Base-by-base conservation (phyloP, 2,888 invertebrate species). In the Ophion ventricosus region DNA sequence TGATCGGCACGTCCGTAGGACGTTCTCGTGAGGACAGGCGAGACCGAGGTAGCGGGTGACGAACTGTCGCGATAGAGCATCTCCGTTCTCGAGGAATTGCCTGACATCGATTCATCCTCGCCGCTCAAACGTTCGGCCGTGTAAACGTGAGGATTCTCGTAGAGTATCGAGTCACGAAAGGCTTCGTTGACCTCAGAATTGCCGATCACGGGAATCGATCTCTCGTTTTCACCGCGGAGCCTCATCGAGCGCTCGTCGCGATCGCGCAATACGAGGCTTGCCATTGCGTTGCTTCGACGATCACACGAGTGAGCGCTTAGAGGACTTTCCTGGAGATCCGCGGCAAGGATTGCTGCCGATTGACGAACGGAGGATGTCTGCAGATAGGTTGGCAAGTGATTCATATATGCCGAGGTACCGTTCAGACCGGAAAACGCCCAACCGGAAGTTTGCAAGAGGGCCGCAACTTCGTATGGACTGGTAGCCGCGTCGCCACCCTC, bases 351-450 rank as follows among this genome's bases (percentile, higher is more conserved):
- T 0, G 72, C 69, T 5, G 81, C 74, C 23, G 85, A 67, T 80
- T 85, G 72, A 76, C 56, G 82, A 63, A 54, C 83, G 59, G 74
- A 84, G 69, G 85, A 80, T 3, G 84, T 88, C 54, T 90, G 89
- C 5, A 89, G 88, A 74, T 91, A 90, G 5, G 87, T 81, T n/a
- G 90, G 89, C 61, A 91, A 83, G 61, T 90, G 91, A 2, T 89
- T 89, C 49, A 91, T 89, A 87, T 91, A 91, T 3, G 91, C 89
- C 11, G 90, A 57, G 20, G 57, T 86, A 23, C 89, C 88, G 49
- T 88, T 89, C 86, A 89, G 91, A 3, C 85, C 89, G 0, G 91
- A 88, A 70, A 93, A 91, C 64, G 88, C 90, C 93, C 93, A 92
- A 80, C 90, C 89, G 1, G 90, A 88, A n/a, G 90, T 87, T 78